Evolutionary conservation across 2,113 vertebrate genomes (phyloP).

Genomic region (Manacus vitellinus): DNA sequence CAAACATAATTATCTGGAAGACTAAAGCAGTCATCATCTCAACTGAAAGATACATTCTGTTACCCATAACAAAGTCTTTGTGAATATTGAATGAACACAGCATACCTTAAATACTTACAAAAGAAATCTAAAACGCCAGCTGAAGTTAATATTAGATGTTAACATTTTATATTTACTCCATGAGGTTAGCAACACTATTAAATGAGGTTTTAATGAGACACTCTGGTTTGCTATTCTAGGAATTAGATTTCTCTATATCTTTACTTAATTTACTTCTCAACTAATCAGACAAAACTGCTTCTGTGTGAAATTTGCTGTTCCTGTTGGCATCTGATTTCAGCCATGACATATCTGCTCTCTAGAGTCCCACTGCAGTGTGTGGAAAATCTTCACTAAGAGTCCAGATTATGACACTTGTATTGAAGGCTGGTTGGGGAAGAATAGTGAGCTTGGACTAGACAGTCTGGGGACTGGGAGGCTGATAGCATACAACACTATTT

Average conservation of each 20-base stretch:
- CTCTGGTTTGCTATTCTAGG: background rate
- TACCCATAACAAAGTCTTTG: background rate
- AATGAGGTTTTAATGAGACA: background rate
- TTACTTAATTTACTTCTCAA: background rate
- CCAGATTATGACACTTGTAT: background rate
- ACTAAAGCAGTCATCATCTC: constrained; percentile 8
- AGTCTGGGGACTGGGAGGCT: background rate
- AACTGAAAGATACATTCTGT: background rate
- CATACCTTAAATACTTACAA: background rate
- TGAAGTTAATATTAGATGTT: background rate
- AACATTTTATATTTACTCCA: background rate
- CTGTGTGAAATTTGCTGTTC: background rate
- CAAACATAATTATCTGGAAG: constrained; percentile 1
- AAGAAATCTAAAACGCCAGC: background rate
- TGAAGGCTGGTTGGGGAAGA: background rate
- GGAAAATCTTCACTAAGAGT: background rate
- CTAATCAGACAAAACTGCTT: background rate
- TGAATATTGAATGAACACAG: background rate
- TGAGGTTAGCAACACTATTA: background rate
- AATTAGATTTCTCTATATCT: background rate
- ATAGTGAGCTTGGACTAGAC: background rate
- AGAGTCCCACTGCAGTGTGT: fast-evolving
- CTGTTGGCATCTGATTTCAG: background rate
- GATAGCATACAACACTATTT: background rate
- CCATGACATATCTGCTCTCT: background rate